Conservation (phyloP, 2,797 vertebrate species). For the Hyperoplus lanceolatus region DNA sequence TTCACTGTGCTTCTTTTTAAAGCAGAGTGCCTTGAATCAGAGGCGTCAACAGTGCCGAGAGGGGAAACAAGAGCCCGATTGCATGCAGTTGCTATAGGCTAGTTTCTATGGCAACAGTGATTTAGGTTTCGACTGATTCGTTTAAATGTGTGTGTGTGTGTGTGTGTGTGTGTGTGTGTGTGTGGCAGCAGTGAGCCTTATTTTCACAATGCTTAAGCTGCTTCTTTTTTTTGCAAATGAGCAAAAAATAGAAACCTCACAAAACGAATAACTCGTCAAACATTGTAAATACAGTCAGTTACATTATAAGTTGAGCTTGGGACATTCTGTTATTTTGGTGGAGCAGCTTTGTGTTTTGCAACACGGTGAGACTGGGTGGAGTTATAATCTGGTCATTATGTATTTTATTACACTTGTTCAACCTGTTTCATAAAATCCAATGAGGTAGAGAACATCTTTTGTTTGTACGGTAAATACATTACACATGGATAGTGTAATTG, state of each 20-base stretch:
- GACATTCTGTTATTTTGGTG: slow-evolving; percentile 13
- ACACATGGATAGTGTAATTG: slow-evolving; percentile 10
- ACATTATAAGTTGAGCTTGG: slow-evolving; percentile 34
- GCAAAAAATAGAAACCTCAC: slow-evolving; percentile 18
- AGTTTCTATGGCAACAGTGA: slow-evolving; percentile 73
- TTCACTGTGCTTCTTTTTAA: slow-evolving; percentile 57
- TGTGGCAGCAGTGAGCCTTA: slow-evolving; percentile 58
- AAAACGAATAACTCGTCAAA: slow-evolving; percentile 27
- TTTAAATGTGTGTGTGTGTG: slow-evolving; percentile 31
- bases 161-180: slow-evolving; percentile 29
- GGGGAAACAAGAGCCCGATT: slow-evolving; percentile 56
- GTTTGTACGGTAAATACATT: slow-evolving; percentile 19
- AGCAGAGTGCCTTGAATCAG: slow-evolving; percentile 67
- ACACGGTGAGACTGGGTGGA: slow-evolving; percentile 35
- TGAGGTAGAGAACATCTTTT: slow-evolving; percentile 23
- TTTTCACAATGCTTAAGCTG: slow-evolving; percentile 66
- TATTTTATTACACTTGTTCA: slow-evolving; percentile 30
- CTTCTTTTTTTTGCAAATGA: slow-evolving; percentile 33
- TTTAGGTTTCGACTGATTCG: slow-evolving; percentile 47
- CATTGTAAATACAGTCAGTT: slow-evolving; percentile 51
- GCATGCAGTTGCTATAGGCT: slow-evolving; percentile 72
- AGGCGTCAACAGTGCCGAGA: slow-evolving; percentile 62
- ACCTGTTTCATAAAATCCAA: slow-evolving; percentile 36
- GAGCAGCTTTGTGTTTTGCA: slow-evolving; percentile 40
- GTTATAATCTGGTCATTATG: slow-evolving; percentile 22